phyloP scores from a whole-genome alignment of 2,888 invertebrate genomes.

The Parnassius smintheus region DNA sequence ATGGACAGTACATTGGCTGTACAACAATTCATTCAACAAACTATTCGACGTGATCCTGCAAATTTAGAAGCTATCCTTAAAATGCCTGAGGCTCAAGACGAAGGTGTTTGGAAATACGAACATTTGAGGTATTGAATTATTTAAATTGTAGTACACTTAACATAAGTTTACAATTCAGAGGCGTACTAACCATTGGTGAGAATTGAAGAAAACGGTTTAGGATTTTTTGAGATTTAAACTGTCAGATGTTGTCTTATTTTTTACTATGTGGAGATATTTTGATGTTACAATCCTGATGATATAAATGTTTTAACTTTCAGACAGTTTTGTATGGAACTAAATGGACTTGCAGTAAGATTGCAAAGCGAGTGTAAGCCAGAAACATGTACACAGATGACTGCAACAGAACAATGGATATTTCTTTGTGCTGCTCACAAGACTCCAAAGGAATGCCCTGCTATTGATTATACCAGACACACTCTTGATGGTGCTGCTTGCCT shows the following conservation, averaged over 20 bases:
- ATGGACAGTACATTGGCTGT: constrained; percentile 99
- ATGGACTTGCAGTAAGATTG: constrained; percentile 97
- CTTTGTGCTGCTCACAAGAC: constrained; percentile 99
- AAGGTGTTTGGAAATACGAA: constrained; percentile 99
- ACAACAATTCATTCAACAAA: constrained; percentile 99
- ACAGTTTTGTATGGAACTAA: constrained; percentile 99
- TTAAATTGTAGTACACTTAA: too few species aligned
- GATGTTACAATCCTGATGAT: too few species aligned
- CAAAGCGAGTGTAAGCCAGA: constrained; percentile 98
- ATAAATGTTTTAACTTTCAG: constrained; percentile 48
- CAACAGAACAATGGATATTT: constrained; percentile 99
- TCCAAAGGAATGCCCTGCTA: constrained; percentile 99
- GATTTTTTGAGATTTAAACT: too few species aligned
- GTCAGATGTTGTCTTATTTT: too few species aligned
- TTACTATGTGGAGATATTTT: too few species aligned
- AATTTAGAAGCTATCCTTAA: constrained; percentile 96
- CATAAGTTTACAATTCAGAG: too few species aligned
- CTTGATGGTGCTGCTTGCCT: constrained; percentile 99
- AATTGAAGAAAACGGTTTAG: too few species aligned
- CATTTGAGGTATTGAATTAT: constrained; percentile 88
- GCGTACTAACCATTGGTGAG: too few species aligned
- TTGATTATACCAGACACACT: constrained; percentile 99
- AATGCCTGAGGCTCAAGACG: constrained; percentile 98
- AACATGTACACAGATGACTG: constrained; percentile 99
- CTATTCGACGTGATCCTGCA: constrained; percentile 94